These are phyloP conservation scores for Ooceraea biroi DNA, from an alignment of 1,140 invertebrate species.

Conservation along the genomic window DNA sequence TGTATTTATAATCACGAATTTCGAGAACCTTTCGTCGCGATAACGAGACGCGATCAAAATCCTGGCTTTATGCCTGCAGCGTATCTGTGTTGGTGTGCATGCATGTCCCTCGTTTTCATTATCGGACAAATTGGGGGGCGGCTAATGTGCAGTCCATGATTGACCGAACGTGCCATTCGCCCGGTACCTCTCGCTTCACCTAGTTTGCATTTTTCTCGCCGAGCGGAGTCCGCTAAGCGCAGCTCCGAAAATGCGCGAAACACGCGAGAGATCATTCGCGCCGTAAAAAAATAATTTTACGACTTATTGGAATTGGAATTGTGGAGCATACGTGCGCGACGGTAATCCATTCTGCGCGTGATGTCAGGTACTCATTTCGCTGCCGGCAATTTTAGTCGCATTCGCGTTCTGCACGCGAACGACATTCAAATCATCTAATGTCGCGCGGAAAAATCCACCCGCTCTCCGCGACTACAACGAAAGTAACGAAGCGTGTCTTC, in stretches of 20 bases:
- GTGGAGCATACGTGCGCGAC: background rate
- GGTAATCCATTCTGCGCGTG: background rate
- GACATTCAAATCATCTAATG: conserved; percentile 16
- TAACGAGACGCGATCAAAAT: background rate
- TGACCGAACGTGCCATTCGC: background rate
- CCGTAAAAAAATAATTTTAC: background rate
- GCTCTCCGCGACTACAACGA: background rate
- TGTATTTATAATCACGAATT: too few relatives aligned
- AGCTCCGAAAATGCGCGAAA: background rate
- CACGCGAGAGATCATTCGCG: background rate
- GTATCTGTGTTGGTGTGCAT: background rate
- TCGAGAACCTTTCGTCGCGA: too few relatives aligned
- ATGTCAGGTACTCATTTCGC: background rate
- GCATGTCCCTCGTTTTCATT: conserved; percentile 3
- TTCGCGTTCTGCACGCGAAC: background rate
- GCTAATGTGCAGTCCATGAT: conserved; percentile 32
- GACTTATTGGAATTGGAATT: background rate
- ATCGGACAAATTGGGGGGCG: conserved; percentile 26
- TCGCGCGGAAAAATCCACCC: conserved; percentile 8
- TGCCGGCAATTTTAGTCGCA: conserved; percentile 13
- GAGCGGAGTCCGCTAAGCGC: background rate
- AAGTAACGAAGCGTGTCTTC: conserved; percentile 36
- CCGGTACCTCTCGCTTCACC: background rate
- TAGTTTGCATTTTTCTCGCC: background rate
- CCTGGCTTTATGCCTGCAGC: background rate